A percentile compares a stretch with the other conserved stretches of the same genome.
Conservation (phyloP, 2,888 invertebrate genomes). For the Campoplex capitator region DNA sequence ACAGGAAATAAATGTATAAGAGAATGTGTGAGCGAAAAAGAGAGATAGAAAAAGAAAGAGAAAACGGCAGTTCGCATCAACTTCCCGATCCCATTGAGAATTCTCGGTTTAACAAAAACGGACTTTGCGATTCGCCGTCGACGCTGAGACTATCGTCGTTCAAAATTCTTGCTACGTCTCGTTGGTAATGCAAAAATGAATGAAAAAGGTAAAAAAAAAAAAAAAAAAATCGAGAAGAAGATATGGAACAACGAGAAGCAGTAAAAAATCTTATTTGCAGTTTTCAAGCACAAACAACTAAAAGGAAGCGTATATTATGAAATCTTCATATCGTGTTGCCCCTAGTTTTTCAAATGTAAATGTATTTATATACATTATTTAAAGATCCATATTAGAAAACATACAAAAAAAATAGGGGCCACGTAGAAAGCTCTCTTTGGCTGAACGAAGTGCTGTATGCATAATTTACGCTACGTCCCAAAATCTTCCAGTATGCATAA, state of each 20-base stretch:
- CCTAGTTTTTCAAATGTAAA: background rate
- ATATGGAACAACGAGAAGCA: slow-evolving; percentile 29
- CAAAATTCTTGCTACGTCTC: slow-evolving; percentile 49
- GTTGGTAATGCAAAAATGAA: slow-evolving; percentile 33
- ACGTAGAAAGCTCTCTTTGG: slow-evolving; percentile 16
- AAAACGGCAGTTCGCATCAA: slow-evolving; percentile 41
- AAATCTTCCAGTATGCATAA: slow-evolving; percentile 18
- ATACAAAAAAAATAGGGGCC: background rate
- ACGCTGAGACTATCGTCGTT: slow-evolving; percentile 42
- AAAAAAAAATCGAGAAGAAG: background rate
- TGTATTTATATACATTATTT: background rate
- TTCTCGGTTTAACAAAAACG: slow-evolving; percentile 45
- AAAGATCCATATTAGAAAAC: slow-evolving; percentile 1
- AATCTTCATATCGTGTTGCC: slow-evolving; percentile 18
- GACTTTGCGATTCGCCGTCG: slow-evolving; percentile 60
- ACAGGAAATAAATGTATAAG: background rate
- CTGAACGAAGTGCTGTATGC: slow-evolving; percentile 24
- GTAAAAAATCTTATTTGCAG: slow-evolving; percentile 22
- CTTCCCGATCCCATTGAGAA: slow-evolving; percentile 59
- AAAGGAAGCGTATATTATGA: slow-evolving; percentile 18
- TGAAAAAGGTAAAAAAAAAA: background rate
- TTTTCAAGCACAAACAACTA: slow-evolving; percentile 21
- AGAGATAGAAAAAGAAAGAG: slow-evolving; percentile 22
- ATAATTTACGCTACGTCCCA: slow-evolving; percentile 32
- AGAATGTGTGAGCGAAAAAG: slow-evolving; percentile 1